Evolutionary conservation across 2,888 invertebrate species (phyloP).

Genomic region (Byasa hedistus): DNA sequence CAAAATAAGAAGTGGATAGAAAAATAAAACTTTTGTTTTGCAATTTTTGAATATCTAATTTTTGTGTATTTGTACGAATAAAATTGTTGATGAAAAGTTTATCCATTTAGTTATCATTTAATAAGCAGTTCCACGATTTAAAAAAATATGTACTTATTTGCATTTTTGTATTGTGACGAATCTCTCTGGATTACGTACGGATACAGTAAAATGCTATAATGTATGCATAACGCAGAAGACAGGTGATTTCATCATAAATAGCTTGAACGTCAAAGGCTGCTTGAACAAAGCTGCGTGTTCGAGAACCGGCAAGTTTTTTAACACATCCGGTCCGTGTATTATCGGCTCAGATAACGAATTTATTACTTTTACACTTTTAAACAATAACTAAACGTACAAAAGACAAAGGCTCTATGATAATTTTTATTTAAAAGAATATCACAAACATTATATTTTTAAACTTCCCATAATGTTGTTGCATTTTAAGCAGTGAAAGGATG

Average conservation of each 20-base stretch:
- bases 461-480: no score
- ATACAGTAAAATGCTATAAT: background rate
- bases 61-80: background rate
- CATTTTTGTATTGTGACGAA: background rate
- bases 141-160: background rate
- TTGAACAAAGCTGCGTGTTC: slow-evolving; percentile 16
- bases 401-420: slow-evolving; percentile 27
- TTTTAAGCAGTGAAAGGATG: no score
- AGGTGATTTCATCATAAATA: slow-evolving; percentile 20
- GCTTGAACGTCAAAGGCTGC: background rate
- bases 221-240: slow-evolving; percentile 8
- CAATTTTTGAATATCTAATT: background rate
- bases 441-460: background rate
- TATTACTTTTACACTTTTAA: slow-evolving; percentile 29
- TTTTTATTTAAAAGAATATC: background rate
- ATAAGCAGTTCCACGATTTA: no score
- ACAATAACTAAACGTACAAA: slow-evolving; percentile 3
- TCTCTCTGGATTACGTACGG: background rate
- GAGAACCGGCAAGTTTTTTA: slow-evolving; percentile 26
- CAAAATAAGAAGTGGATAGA: background rate
- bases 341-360: slow-evolving; percentile 29
- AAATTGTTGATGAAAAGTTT: no score
- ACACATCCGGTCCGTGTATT: slow-evolving; percentile 29
- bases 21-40: background rate
- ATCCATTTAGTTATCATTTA: no score